Evolutionary conservation across 2,113 vertebrate species (phyloP).

Genomic region (Sturnus vulgaris): DNA sequence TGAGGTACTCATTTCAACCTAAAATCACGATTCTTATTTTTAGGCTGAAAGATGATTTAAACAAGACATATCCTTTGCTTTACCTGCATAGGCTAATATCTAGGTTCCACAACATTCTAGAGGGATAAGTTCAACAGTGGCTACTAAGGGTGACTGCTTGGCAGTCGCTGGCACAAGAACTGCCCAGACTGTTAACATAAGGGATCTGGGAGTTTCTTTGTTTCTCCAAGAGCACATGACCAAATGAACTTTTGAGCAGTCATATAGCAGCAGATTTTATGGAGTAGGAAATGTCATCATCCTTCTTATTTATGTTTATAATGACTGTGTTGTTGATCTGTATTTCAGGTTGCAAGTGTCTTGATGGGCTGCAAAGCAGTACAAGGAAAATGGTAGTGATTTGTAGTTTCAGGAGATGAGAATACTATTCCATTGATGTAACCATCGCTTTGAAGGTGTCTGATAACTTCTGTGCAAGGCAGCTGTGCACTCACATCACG

Average conservation of each 20-base stretch:
- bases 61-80: not conserved
- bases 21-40: not conserved
- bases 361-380: not conserved
- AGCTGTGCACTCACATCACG: rapidly evolving
- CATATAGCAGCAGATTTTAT: not conserved
- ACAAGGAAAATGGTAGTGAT: not conserved
- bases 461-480: not conserved
- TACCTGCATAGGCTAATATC: not conserved
- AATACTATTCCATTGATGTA: not conserved
- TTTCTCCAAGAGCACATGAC: not conserved
- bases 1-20: not conserved
- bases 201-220: not conserved
- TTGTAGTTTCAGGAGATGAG: not conserved
- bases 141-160: not conserved
- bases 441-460: not conserved
- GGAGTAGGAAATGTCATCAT: not conserved
- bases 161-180: not conserved
- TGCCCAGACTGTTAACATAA: not conserved
- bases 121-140: not conserved
- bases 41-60: not conserved
- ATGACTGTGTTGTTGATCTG: not conserved
- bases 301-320: not conserved
- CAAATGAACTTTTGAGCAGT: not conserved
- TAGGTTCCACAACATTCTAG: not conserved
- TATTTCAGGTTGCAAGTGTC: not conserved